Evolutionary conservation across 2,113 vertebrate species (phyloP).

Genomic region (Rhinichthys klamathensis): DNA sequence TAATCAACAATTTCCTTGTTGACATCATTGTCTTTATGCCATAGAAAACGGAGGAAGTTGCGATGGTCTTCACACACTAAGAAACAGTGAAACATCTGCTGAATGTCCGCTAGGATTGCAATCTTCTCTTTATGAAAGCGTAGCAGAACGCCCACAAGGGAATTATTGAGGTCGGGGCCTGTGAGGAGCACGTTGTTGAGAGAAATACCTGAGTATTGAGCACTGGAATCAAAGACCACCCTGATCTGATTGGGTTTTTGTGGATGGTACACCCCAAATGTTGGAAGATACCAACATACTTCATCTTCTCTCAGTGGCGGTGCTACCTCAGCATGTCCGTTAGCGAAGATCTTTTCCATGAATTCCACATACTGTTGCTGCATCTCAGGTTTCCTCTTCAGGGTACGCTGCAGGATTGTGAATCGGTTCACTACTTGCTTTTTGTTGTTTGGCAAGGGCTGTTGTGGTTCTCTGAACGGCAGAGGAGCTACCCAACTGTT

Average conservation of each 20-base stretch:
- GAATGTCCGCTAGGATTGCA: constrained; percentile 6
- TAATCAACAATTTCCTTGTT: background rate
- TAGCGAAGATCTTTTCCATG: too few relatives aligned
- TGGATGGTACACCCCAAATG: too few relatives aligned
- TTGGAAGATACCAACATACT: too few relatives aligned
- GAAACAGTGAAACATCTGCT: constrained; percentile 26
- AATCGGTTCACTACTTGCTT: background rate
- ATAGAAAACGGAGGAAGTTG: background rate
- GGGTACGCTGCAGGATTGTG: background rate
- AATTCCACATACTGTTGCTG: too few relatives aligned
- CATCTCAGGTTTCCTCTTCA: too few relatives aligned
- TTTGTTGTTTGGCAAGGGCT: constrained; percentile 39
- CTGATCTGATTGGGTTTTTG: too few relatives aligned
- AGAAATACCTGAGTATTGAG: background rate
- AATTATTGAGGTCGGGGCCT: background rate
- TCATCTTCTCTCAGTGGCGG: too few relatives aligned
- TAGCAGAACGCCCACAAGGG: background rate
- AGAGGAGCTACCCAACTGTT: constrained; percentile 48
- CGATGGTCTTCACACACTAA: background rate
- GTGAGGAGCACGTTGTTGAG: constrained; percentile 21
- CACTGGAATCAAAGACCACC: too few relatives aligned
- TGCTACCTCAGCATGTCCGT: too few relatives aligned
- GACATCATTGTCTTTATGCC: background rate
- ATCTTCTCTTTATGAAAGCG: constrained; percentile 5
- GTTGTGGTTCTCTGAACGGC: constrained; percentile 30